phyloP scores from a whole-genome alignment of 2,888 invertebrate genomes.

The Yponomeuta sedellus region DNA sequence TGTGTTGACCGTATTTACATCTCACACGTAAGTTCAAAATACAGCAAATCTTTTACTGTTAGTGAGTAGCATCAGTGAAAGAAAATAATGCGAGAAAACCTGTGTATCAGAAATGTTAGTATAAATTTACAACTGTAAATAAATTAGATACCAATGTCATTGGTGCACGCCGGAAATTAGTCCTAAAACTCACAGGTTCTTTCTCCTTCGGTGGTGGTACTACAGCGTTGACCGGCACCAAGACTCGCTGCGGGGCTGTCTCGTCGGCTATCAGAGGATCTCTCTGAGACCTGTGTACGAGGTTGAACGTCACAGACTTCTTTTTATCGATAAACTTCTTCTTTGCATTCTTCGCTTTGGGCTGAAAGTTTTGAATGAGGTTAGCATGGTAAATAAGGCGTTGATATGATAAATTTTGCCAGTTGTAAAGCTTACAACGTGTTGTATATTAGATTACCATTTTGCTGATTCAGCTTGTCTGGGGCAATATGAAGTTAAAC shows the following conservation, averaged over 20 bases:
- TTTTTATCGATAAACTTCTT: slow-evolving; percentile 95
- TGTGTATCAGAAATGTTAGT: no score
- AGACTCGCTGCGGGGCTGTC: slow-evolving; percentile 90
- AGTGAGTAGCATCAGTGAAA: no score
- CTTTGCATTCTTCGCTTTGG: slow-evolving; percentile 81
- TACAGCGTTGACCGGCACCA: slow-evolving; percentile 79
- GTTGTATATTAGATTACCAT: slow-evolving; percentile 18
- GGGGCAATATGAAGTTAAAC: not conserved
- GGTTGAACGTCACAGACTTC: slow-evolving; percentile 91
- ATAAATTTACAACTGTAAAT: no score
- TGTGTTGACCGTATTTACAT: no score
- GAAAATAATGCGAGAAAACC: no score
- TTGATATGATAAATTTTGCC: not conserved
- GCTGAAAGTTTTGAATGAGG: slow-evolving; percentile 51
- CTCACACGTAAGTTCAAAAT: no score
- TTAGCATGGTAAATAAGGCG: not conserved
- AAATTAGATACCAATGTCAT: no score
- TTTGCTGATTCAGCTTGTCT: not conserved
- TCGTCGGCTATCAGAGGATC: slow-evolving; percentile 95
- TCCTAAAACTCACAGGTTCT: slow-evolving; percentile 48
- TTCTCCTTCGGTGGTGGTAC: slow-evolving; percentile 57
- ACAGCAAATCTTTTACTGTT: no score
- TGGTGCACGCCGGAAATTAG: not conserved
- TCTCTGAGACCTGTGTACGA: slow-evolving; percentile 95
- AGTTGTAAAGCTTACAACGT: not conserved